Base-by-base conservation (phyloP, 2,888 invertebrate genomes). In the Nomada hirtipes region DNA sequence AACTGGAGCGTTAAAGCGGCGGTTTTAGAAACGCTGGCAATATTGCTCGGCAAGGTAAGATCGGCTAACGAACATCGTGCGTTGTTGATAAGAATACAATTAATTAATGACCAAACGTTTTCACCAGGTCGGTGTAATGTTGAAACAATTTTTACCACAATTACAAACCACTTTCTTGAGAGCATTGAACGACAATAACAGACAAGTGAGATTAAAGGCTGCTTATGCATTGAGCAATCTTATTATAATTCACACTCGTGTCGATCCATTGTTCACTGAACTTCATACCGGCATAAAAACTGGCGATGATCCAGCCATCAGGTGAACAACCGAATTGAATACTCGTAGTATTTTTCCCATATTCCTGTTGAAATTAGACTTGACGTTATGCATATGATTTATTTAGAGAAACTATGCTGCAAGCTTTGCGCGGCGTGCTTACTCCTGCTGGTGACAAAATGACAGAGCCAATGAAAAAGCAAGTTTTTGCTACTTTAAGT, bases 81-180 rank as follows among this genome's bases (percentile, higher is more conserved):
- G n/a, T 59, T 2, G 36, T 13, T 44, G 13, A 3, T 47, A 4
- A 29, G 2, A 59, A 60, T 36, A 60, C 47, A 47, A 13, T 26
- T n/a, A 20, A 60, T 63, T 67, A 57, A 74, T 47, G 42, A 57
- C 55, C 20, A 15, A 20, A 42, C 69, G 52, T 70, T 50, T 59
- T 68, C 42, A 44, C 29, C 92, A 98, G 97, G 98, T 99, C 83
- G 98, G 98, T 61, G 96, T 97, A 53, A 97, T 98, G 97, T 94
- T 99, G 93, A 99, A 99, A 94, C 99, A 99, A 93, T 99, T 99
- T 95, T 95, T 99, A 91, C 99, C 99, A 2, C 99, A 99, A 94
- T 96, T 99, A 55, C 99, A 99, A 95, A 99, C 99, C 2, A 99
- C 99, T 23, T 99, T 99, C 95, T 95, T 99, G 71, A 99, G 99